phyloP scores from a whole-genome alignment of 2,888 invertebrate genomes.

The Latheticus oryzae region DNA sequence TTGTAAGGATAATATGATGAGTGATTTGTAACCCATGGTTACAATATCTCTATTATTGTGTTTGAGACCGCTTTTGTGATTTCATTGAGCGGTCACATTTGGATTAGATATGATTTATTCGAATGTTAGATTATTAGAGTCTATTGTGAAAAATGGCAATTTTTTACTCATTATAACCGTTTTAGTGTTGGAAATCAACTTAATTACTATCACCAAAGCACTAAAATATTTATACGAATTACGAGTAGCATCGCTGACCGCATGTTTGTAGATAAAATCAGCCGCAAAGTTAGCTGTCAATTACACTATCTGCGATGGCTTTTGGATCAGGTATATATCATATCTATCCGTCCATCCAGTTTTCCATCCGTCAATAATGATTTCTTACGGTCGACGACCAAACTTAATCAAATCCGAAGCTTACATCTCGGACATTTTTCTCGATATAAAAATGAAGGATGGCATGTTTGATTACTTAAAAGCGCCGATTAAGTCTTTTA shows the following conservation, averaged over 20 bases:
- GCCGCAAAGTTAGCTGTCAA: slow-evolving; percentile 54
- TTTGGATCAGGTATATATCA: slow-evolving; percentile 32
- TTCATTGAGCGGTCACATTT: slow-evolving; percentile 63
- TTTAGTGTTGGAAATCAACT: slow-evolving; percentile 41
- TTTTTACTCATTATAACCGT: slow-evolving; percentile 33
- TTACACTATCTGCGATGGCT: slow-evolving; percentile 43
- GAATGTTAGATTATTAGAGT: slow-evolving; percentile 33
- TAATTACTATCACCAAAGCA: slow-evolving; percentile 52
- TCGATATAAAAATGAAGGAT: slow-evolving; percentile 53
- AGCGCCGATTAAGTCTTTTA: slow-evolving; percentile 62
- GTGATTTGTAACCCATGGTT: slow-evolving; percentile 61
- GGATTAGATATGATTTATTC: slow-evolving; percentile 56
- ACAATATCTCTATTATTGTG: slow-evolving; percentile 64
- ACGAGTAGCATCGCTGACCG: slow-evolving; percentile 50
- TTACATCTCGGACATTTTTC: slow-evolving; percentile 26
- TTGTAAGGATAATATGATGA: slow-evolving; percentile 47
- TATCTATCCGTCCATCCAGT: slow-evolving; percentile 27
- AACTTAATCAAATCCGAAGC: slow-evolving; percentile 24
- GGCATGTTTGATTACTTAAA: slow-evolving; percentile 60
- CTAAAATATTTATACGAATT: slow-evolving; percentile 57
- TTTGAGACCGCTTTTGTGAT: slow-evolving; percentile 60
- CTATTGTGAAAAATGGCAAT: slow-evolving; percentile 28
- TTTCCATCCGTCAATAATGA: slow-evolving; percentile 36
- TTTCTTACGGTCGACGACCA: slow-evolving; percentile 32
- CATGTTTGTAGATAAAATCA: slow-evolving; percentile 53